Base-by-base conservation (phyloP, 2,113 vertebrate species). In the Perca flavescens region DNA sequence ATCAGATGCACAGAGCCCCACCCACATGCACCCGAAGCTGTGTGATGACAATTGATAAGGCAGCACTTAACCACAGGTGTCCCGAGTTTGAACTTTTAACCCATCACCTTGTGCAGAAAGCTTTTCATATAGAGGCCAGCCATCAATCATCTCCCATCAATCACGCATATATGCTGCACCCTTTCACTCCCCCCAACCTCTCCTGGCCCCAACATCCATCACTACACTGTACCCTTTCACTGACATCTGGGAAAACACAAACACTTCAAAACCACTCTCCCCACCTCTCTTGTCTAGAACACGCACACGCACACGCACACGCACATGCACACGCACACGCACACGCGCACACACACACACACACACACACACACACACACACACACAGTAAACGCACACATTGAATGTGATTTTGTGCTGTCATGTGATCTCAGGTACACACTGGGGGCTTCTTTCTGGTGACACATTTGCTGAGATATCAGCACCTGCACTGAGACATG, bases 211-310 rank as follows among this genome's bases (percentile, higher is more conserved):
- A 28, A 80, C 94, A 93, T 94, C 89, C 90, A 93, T 94, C 92
- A 92, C 86, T 16, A 43, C 34, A 66, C 79, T 67, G 82, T 85
- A 88, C 73, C 84, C 86, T 87, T 88, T 91, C 83, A 77, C 91
- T 93, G 93, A 93, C 90, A 89, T 83, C 82, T 79, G 80, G 84
- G 83, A 86, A 93, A 93, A 92, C 80, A 93, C 88, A 87, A 92
- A 86, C 89, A 88, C 86, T 77, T 86, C 77, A 86, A 86, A 86
- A 80, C 76, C 64, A 66, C 70, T 79, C 80, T 53, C 61, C 3
- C 13, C 36, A 70, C 58, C 77, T 84, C 65, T 46, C 68, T 53
- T 70, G 58, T 74, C 74, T 21, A n/a, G 58, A 81, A 70, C 72
- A 69, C 56, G 57, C 69, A 78, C 67, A 64, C 43, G 1, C 65